Evolutionary conservation across 2,888 invertebrate genomes (phyloP), one percentile per base, ranked within the genome.

Genomic region (Bellardia pandia): DNA sequence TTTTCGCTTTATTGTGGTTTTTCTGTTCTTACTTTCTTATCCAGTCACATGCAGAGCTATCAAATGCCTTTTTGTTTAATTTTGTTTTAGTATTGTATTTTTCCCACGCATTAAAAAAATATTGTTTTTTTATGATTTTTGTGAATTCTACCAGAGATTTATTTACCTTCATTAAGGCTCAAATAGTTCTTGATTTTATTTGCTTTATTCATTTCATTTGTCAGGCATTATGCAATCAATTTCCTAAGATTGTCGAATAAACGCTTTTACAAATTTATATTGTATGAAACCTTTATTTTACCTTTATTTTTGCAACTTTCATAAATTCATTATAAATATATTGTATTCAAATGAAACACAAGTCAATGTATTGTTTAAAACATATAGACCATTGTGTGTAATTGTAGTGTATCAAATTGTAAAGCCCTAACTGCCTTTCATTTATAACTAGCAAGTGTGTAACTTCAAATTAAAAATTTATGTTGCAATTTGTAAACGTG

Each of bases 401-500:
- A 30, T 30, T 30, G 13, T 13, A 58, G 30, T 58, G 58, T 58
- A 11, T 58, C 40, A 14, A 40, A 40, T 64, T n/a, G 40, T 16
- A n/a, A 64, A 64, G 16, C 62, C 7, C 33, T n/a, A 45, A 11
- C 45, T 45, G 6, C 60, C 33, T 60, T 60, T 60, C 1, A 60
- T 6, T 33, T 60, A 60, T 30, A 11, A 9, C 11, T 23, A 11
- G 9, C n/a, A 45, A n/a, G 8, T 7, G 51, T 53, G 5, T 71
- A 13, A 71, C 37, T 71, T 53, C 2, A 71, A 71, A 53, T 51
- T 42, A 37, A 33, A 23, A 74, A 64, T 14, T 45, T 33, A 40
- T 64, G 23, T 56, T 40, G 11, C 60, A 60, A 33, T 60, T 51
- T 45, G 1, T 37, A 37, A 64, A 45, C 64, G 64, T 76, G 76